These are phyloP conservation scores for Drosophila barbarae DNA, from an alignment of 2,888 invertebrate genomes.

Conservation along the genomic window DNA sequence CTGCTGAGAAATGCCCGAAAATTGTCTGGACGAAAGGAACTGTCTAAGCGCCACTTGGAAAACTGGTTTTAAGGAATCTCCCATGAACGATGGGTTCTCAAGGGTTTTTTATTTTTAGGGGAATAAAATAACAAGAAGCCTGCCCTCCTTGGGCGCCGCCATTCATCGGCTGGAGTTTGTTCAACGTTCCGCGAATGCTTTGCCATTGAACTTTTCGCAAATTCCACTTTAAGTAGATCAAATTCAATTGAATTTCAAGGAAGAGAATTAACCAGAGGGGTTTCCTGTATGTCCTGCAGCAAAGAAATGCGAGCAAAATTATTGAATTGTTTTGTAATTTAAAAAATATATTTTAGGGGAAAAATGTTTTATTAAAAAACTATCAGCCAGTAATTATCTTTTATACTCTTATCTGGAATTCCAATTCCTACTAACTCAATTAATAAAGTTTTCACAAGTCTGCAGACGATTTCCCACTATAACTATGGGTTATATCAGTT, in stretches of 20 bases:
- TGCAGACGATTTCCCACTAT: conserved; percentile 18
- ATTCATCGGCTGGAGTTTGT: conserved; percentile 30
- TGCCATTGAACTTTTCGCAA: conserved; percentile 44
- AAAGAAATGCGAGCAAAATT: neutral
- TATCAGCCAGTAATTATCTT: neutral
- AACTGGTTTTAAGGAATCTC: conserved; percentile 54
- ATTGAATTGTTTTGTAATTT: neutral
- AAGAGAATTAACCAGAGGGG: neutral
- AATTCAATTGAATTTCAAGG: conserved; percentile 9
- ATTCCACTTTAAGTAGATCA: conserved; percentile 41
- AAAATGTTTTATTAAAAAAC: neutral
- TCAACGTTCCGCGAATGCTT: conserved; percentile 19
- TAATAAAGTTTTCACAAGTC: conserved; percentile 42
- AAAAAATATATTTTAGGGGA: neutral
- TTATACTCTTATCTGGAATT: conserved; percentile 6
- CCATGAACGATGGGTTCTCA: conserved; percentile 3
- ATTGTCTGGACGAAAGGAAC: conserved; percentile 44
- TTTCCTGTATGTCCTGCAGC: conserved; percentile 12
- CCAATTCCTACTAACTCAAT: conserved; percentile 35
- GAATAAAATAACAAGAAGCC: neutral
- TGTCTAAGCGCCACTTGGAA: conserved; percentile 70
- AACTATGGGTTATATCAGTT: conserved; percentile 29
- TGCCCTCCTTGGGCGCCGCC: conserved; percentile 36
- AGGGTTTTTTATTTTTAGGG: neutral
- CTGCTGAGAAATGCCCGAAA: conserved; percentile 60